Conservation (phyloP, 2,888 invertebrate genomes). For the Melanchra persicariae region DNA sequence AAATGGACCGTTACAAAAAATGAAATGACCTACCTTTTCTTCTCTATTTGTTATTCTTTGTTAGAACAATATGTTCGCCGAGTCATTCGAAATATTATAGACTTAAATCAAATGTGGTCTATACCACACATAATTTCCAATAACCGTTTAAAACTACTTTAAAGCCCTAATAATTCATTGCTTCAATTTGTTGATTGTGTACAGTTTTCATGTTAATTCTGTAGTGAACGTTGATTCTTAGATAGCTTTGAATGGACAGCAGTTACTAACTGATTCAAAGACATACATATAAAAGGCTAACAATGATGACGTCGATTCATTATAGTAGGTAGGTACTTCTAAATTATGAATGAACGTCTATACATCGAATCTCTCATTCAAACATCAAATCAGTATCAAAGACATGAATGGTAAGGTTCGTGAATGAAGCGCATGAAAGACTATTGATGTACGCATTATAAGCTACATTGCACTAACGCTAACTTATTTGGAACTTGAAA, state of each 20-base stretch:
- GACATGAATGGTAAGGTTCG: constrained; percentile 80
- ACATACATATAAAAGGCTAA: constrained; percentile 29
- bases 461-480: constrained; percentile 56
- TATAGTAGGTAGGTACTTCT: constrained; percentile 46
- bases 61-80: constrained; percentile 25
- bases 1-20: not conserved
- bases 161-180: not conserved
- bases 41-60: constrained; percentile 48
- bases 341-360: constrained; percentile 68
- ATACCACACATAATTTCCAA: constrained; percentile 17
- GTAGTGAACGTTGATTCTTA: not conserved
- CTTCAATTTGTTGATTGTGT: constrained; percentile 10
- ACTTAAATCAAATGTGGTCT: constrained; percentile 36
- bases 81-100: constrained; percentile 50
- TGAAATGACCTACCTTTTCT: not conserved
- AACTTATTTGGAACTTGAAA: constrained; percentile 29
- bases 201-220: not conserved
- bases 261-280: constrained; percentile 22
- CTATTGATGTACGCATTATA: constrained; percentile 75
- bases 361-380: constrained; percentile 69
- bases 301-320: constrained; percentile 48
- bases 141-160: constrained; percentile 11
- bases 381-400: constrained; percentile 70
- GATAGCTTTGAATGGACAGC: constrained; percentile 2
- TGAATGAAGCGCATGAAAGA: constrained; percentile 83